Base-by-base conservation (phyloP, 2,113 vertebrate genomes). In the Oenanthe melanoleuca region DNA sequence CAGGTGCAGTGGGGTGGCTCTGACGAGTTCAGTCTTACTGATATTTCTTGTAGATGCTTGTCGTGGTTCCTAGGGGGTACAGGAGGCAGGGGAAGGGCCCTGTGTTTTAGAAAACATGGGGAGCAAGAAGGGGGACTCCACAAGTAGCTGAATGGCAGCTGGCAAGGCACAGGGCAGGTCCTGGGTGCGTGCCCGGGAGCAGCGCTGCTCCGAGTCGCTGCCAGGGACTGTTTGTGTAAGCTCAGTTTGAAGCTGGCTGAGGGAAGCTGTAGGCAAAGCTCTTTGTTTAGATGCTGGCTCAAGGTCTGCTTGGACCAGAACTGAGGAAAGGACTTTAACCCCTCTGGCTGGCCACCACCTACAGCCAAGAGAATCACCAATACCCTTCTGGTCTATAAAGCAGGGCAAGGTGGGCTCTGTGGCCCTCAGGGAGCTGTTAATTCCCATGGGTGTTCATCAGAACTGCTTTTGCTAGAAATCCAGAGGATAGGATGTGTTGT, bases 121-220 rank as follows among this genome's bases (percentile, higher is more conserved):
- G 17, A 63, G 21, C 11, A 55, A 55, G 69, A 25, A 40, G 42
- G 49, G 11, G 11, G 7, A 37, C 63, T 84, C 61, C 45, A 42
- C 56, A 50, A 3, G 4, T 3, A 14, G 34, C 31, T 40, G 69
- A 45, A 53, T 0, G 6, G 73, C 73, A 65, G 67, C 47, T 45
- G 65, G 25, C 6, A 49, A 25, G 56, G 65, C 3, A 0, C 63
- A 24, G 60, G 60, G 42, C 47, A 70, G 49, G 42, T 29, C 44
- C 84, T 52, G 69, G 56, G 31, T 50, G 52, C 0, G 0, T 37
- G 56, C 74, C 73, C 3, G 0, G 5, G 5, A 81, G 64, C 31
- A 2, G 26, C 1, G 1, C 56, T 52, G 73, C 80, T 40, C 77
- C 16, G 8, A 64, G 53, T 29, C 29, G 2, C 2, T 16, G 65